Evolutionary conservation across 2,797 vertebrate species (phyloP).

Genomic region (Merluccius polli): DNA sequence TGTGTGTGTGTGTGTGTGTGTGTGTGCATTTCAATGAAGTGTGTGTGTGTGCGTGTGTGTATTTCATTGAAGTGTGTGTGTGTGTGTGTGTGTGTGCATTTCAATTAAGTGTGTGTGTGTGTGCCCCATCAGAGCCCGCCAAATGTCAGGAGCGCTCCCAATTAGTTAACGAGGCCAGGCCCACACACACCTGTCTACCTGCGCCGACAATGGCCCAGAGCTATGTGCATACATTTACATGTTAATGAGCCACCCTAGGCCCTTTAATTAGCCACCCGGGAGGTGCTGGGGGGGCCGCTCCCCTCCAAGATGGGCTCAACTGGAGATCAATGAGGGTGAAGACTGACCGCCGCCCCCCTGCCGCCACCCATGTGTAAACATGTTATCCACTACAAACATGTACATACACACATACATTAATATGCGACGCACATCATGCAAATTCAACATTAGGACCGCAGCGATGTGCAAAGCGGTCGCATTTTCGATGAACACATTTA

Average conservation of each 20-base stretch:
- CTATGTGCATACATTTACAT: conserved; percentile 59
- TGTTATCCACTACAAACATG: no score
- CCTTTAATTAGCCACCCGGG: conserved; percentile 59
- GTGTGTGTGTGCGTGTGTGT: conserved; percentile 4
- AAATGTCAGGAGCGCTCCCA: conserved; percentile 59
- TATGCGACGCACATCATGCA: no score
- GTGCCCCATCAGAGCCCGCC: conserved; percentile 42
- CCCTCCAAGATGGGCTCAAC: conserved; percentile 24
- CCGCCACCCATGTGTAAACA: no score
- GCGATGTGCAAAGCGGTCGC: no score
- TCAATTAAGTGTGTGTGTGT: no score
- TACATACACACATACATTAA: no score
- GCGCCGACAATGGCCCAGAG: conserved; percentile 54
- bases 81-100: not conserved
- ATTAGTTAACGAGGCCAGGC: conserved; percentile 59
- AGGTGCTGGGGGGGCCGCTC: conserved; percentile 19
- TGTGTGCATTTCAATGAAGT: no score
- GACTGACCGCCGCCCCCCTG: no score
- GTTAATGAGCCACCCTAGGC: conserved; percentile 55
- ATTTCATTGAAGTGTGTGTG: not conserved
- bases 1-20: not conserved
- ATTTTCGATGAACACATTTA: no score
- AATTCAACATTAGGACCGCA: no score
- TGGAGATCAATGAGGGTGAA: not conserved
- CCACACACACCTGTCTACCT: conserved; percentile 69